Percentiles rank a stretch among this genome's conserved stretches.
Conservation (phyloP, 2,888 invertebrate genomes). For the Hetaerina titia region DNA sequence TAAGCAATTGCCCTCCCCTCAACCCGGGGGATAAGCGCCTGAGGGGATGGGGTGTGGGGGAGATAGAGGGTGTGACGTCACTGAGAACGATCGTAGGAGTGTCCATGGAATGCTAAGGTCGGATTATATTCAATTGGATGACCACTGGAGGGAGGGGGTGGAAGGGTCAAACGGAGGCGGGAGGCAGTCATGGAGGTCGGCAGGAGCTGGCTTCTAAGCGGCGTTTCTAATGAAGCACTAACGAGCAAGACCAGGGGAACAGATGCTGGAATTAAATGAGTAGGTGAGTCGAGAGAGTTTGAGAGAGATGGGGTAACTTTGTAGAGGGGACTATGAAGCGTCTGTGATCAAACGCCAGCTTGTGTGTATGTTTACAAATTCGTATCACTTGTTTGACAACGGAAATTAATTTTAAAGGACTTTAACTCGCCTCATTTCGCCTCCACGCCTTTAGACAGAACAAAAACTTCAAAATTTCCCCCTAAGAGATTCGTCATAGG, state of each 20-base stretch:
- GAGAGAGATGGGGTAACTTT: constrained; percentile 1
- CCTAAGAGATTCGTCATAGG: not conserved
- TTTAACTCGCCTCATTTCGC: not conserved
- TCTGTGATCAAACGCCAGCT: not conserved
- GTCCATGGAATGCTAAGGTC: constrained; percentile 27
- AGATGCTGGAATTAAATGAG: constrained; percentile 50
- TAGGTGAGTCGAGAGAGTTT: constrained; percentile 11
- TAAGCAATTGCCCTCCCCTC: not conserved
- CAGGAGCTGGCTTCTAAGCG: constrained; percentile 15
- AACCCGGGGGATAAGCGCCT: not conserved
- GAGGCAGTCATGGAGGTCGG: not conserved
- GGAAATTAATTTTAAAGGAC: constrained; percentile 16
- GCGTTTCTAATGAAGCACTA: constrained; percentile 62
- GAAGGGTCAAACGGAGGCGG: not conserved
- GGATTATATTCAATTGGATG: constrained; percentile 63
- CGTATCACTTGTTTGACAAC: constrained; percentile 18
- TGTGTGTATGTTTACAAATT: constrained; percentile 15
- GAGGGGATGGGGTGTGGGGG: not conserved
- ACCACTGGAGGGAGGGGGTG: not conserved
- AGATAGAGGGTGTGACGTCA: not conserved
- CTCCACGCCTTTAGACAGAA: not conserved
- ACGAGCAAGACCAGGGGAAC: constrained; percentile 56
- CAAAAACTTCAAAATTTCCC: not conserved
- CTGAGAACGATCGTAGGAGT: not conserved
- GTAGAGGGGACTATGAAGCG: not conserved